Percentiles rank a stretch among this genome's conserved stretches.
These are phyloP conservation scores for Apodemia mormo DNA, from an alignment of 2,888 invertebrate species.

Conservation along the genomic window DNA sequence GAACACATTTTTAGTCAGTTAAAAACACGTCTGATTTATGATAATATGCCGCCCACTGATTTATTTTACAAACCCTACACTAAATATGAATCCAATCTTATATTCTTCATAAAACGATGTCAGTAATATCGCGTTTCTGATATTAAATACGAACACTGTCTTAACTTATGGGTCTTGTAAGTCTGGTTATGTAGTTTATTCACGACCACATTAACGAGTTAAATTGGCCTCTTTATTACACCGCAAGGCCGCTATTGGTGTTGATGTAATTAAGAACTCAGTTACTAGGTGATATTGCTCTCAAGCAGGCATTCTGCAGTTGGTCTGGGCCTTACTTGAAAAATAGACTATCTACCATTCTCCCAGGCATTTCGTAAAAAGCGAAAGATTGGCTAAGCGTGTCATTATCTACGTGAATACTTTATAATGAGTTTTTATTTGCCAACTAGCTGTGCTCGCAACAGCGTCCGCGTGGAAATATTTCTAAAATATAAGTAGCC, in stretches of 20 bases:
- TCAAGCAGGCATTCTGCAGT: no score
- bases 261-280: conserved; percentile 4
- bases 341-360: no score
- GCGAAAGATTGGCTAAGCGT: no score
- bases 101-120: conserved; percentile 17
- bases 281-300: conserved; percentile 1
- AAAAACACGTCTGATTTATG: not conserved
- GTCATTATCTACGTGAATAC: no score
- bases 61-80: not conserved
- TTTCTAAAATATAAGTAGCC: no score
- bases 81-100: conserved; percentile 4
- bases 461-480: no score
- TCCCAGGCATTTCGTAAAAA: no score
- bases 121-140: conserved; percentile 17
- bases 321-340: no score
- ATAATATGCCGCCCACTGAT: not conserved
- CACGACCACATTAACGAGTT: not conserved
- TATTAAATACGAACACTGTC: conserved; percentile 9
- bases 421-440: no score
- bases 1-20: no score
- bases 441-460: no score
- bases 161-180: conserved; percentile 3
- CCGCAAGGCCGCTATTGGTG: conserved; percentile 9
- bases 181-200: not conserved
- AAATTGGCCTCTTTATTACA: conserved; percentile 7